Percentiles rank a stretch among this genome's conserved stretches.
Evolutionary conservation across 1,140 invertebrate genomes (phyloP).

Genomic region (Matsumurasca onukii): DNA sequence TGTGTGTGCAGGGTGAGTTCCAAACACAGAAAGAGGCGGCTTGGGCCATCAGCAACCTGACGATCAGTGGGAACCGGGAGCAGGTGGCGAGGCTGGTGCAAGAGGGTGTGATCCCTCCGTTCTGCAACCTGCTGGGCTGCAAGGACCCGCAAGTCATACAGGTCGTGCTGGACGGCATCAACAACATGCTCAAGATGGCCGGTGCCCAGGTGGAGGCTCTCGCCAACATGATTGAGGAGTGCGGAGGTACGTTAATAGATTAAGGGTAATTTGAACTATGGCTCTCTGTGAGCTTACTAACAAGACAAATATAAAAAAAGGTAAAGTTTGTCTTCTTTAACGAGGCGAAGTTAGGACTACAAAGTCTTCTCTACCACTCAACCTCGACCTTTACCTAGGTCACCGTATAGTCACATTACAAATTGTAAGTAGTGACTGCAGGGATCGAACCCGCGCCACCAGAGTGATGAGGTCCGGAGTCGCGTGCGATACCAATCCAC

Average conservation of each 20-base stretch:
- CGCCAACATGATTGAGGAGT: slow-evolving; percentile 88
- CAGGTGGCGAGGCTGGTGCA: slow-evolving; percentile 87
- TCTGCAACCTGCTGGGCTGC: slow-evolving; percentile 86
- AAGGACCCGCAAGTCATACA: slow-evolving; percentile 89
- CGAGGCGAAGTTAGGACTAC: too few relatives aligned
- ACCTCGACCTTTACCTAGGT: too few relatives aligned
- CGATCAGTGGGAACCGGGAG: slow-evolving; percentile 92
- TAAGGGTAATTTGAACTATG: too few relatives aligned
- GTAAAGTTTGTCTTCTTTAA: too few relatives aligned
- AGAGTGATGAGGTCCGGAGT: too few relatives aligned
- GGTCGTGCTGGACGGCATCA: slow-evolving; percentile 89
- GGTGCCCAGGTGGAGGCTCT: slow-evolving; percentile 73
- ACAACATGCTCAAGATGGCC: slow-evolving; percentile 88
- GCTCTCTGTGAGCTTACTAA: background rate
- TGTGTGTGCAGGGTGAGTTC: slow-evolving; percentile 82
- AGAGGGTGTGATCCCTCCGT: slow-evolving; percentile 85
- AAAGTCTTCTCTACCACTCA: too few relatives aligned
- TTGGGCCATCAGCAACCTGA: slow-evolving; percentile 98
- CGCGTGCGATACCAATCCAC: too few relatives aligned
- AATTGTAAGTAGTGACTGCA: too few relatives aligned
- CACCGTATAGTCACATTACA: too few relatives aligned
- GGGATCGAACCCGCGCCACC: too few relatives aligned
- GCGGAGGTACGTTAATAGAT: slow-evolving; percentile 72
- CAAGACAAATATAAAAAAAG: background rate
- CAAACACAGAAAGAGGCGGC: slow-evolving; percentile 99